A percentile compares a stretch with the other conserved stretches of the same genome.
Evolutionary conservation across 2,113 vertebrate genomes (phyloP).

Genomic region (Pelvicachromis taeniatus): DNA sequence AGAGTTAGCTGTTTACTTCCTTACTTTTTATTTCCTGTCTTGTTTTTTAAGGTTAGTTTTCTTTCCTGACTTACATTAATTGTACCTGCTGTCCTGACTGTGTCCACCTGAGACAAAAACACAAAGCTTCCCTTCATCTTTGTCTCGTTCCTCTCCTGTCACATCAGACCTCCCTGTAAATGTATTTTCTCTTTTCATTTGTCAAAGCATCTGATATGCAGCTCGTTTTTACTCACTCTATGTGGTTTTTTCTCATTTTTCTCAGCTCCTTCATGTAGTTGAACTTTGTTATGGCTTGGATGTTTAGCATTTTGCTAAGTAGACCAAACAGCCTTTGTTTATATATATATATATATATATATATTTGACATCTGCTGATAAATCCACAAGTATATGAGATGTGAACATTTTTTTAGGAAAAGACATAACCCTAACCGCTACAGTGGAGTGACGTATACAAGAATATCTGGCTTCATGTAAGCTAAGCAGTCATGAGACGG

Average conservation of each 20-base stretch:
- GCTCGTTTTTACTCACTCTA: neutral
- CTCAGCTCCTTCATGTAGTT: fast-evolving
- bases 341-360: too few relatives aligned
- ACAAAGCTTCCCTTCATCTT: neutral
- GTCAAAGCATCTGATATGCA: fast-evolving
- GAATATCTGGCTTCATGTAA: neutral
- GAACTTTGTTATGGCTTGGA: neutral
- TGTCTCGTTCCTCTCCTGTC: neutral
- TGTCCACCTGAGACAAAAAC: fast-evolving
- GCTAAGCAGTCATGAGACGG: neutral
- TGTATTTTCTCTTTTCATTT: fast-evolving
- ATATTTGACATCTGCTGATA: neutral
- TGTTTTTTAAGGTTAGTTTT: fast-evolving
- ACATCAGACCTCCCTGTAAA: neutral
- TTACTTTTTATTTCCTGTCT: neutral
- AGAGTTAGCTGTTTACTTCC: neutral
- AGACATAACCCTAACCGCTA: fast-evolving
- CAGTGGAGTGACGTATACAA: neutral
- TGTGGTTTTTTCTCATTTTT: neutral
- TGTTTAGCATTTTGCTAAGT: fast-evolving
- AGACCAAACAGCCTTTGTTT: neutral
- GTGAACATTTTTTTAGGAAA: neutral
- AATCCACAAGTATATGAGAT: neutral
- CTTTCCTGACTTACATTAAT: neutral
- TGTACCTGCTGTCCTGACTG: neutral